Evolutionary conservation across 2,888 invertebrate genomes (phyloP), one percentile per base, ranked within the genome.

Genomic region (Protodeltote pygarga): DNA sequence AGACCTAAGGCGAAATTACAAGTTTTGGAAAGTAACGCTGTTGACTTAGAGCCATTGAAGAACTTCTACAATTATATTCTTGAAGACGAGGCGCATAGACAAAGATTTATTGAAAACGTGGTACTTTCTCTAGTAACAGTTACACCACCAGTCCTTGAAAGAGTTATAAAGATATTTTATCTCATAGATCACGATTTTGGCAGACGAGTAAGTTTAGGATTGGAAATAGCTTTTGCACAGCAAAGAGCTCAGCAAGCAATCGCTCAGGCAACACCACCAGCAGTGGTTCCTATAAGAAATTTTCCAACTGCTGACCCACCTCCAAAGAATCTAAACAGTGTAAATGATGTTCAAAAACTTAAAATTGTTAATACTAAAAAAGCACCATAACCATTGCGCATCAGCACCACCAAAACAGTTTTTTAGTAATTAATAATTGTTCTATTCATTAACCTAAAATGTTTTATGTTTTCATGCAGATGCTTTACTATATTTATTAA

Each of bases 141-240:
- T 1, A 51, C 57, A 10, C 54, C 63, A 0, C 46, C 59, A 1
- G 42, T 59, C 3, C 5, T 96, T 80, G 94, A 95, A 65, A 93
- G 97, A 41, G 95, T 95, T 2, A 93, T 98, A 2, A 94, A 94
- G 62, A 95, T 96, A 77, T 96, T 97, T 75, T 83, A 93, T n/a
- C 92, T 96, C 71, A 95, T 95, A 0, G 95, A 97, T 81, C 80
- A 93, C 0, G 95, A 95, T 29, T 94, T 97, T 47, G 96, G 97
- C 1, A 92, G 85, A 55, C 89, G 93, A 75, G 86, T 96, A n/a
- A 92, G 92, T 3, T 19, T 24, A 2, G 46, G 33, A 0, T 40
- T 41, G 5, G 35, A 61, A 41, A 28, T 23, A 13, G 57, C 59
- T 2, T 52, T 52, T 5, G 44, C 51, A 1, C 23, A 33, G 6